Base-by-base conservation (phyloP, 2,888 invertebrate genomes). In the Globia sparganii region DNA sequence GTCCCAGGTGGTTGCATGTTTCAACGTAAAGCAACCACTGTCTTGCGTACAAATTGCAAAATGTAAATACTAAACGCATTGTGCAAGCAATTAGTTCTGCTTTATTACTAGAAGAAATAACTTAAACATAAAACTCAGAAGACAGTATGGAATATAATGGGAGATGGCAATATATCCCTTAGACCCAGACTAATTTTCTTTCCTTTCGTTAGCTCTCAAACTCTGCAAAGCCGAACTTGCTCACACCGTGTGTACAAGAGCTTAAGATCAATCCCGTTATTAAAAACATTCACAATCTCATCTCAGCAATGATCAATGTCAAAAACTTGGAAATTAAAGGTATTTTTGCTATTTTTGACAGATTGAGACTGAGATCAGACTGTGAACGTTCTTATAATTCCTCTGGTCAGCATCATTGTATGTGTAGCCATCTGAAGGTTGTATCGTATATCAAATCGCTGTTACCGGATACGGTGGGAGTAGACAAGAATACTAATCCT, bases 1-100 rank as follows among this genome's bases (percentile, higher is more conserved):
- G 64, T 67, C 68, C 80, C 80, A 81, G 78, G 77, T 81, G 82
- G 67, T 81, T 70, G 76, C 77, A 62, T 67, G 62, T 70, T 67
- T 74, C 59, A 43, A 76, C 28, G 34, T 53, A 75, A 62, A 71
- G 34, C 37, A 59, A 80, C 81, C 59, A 81, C 59, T 64, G 59
- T 67, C 73, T 69, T 37, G 64, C 37, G 62, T 59, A 78, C 78
- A 74, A 73, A 82, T 81, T 81, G 78, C 81, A 78, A 81, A 77
- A 81, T 77, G 67, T 68, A 75, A 78, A 77, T 71, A 83, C 62
- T 74, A 67, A 83, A 62, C 34, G 61, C 69, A 58, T 81, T 83
- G 78, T 77, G 78, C 66, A 84, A 82, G 65, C 31, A 73, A 83
- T 81, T 78, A 73, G 69, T 83, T 69, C 68, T n/a, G n/a, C 15